Evolutionary conservation across 2,113 vertebrate species (phyloP).

Genomic region (Centropristis striata): DNA sequence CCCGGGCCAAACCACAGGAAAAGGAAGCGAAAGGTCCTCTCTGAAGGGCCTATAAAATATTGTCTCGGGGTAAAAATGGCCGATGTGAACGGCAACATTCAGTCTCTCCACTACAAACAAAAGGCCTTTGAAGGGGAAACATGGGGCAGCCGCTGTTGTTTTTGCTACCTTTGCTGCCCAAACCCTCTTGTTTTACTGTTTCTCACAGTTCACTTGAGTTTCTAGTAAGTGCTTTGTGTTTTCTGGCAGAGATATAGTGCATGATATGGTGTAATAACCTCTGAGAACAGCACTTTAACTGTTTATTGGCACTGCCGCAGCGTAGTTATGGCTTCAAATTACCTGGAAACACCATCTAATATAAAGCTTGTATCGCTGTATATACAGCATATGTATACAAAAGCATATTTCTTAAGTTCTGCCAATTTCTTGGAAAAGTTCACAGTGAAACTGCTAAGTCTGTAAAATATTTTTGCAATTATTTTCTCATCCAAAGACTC

Average conservation of each 20-base stretch:
- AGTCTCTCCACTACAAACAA: slow-evolving; percentile 75
- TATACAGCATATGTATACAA: neutral
- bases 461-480: neutral
- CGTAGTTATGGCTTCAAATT: slow-evolving; percentile 35
- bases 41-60: slow-evolving; percentile 83
- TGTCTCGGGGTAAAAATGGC: slow-evolving; percentile 82
- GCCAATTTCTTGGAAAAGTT: slow-evolving; percentile 1
- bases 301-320: slow-evolving; percentile 28
- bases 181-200: slow-evolving; percentile 55
- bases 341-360: slow-evolving; percentile 43
- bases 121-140: slow-evolving; percentile 72
- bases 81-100: slow-evolving; percentile 79
- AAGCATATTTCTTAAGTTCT: slow-evolving; percentile 1
- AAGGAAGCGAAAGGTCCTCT: slow-evolving; percentile 84
- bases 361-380: slow-evolving; percentile 3
- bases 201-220: slow-evolving; percentile 53
- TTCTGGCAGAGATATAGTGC: slow-evolving; percentile 44
- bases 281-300: slow-evolving; percentile 39
- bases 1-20: slow-evolving; percentile 86
- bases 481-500: slow-evolving; percentile 3
- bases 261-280: slow-evolving; percentile 43
- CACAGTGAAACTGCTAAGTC: neutral
- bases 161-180: slow-evolving; percentile 53
- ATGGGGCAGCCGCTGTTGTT: slow-evolving; percentile 45
- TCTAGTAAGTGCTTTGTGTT: slow-evolving; percentile 51